These are phyloP conservation scores for Centrocercus urophasianus DNA, from an alignment of 2,113 vertebrate genomes.

Conservation along the genomic window DNA sequence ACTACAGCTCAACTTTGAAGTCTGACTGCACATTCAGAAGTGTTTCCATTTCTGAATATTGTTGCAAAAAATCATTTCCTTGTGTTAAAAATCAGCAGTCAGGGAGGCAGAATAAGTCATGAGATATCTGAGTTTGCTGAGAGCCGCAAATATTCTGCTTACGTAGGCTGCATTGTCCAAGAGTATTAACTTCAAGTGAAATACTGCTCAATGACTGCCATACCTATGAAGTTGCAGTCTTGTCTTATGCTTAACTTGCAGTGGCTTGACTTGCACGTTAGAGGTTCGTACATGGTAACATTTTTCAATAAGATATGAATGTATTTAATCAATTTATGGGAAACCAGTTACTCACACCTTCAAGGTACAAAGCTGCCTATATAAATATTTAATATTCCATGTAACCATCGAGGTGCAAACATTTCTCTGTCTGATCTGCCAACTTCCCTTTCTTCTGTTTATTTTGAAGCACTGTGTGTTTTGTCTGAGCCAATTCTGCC, in stretches of 20 bases:
- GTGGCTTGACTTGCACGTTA: background rate
- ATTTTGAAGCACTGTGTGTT: conserved; percentile 40
- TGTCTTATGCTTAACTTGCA: background rate
- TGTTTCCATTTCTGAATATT: background rate
- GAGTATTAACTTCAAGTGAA: background rate
- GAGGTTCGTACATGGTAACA: background rate
- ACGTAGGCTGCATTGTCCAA: background rate
- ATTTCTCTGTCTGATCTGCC: conserved; percentile 9
- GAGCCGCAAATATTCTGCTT: background rate
- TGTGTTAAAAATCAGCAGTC: background rate
- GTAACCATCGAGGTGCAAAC: conserved; percentile 40
- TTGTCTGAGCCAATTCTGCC: conserved; percentile 39
- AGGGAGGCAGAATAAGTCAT: background rate
- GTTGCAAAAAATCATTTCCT: background rate
- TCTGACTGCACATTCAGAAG: background rate
- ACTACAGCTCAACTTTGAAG: background rate
- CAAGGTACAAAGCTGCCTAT: conserved; percentile 34
- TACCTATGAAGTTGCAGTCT: background rate
- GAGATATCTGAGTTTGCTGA: background rate
- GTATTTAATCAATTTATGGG: conserved; percentile 32
- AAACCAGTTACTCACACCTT: conserved; percentile 13
- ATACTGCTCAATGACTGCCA: background rate
- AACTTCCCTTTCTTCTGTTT: conserved; percentile 48
- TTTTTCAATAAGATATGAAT: conserved; percentile 13
- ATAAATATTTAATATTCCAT: conserved; percentile 60